These are phyloP conservation scores for Gymnogyps californianus DNA, from an alignment of 2,113 vertebrate genomes.

Conservation along the genomic window DNA sequence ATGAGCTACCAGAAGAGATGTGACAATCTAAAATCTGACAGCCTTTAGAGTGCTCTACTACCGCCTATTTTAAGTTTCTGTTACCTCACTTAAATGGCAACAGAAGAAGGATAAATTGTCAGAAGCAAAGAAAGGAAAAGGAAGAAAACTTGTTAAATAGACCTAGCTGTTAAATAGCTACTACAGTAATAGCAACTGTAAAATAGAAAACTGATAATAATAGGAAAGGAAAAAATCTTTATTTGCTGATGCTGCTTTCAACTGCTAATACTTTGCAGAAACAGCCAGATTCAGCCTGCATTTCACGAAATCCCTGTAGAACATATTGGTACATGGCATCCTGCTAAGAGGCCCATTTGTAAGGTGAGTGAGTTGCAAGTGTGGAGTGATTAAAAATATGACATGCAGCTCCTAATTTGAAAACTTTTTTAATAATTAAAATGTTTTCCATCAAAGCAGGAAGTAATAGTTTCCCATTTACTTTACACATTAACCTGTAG, in stretches of 20 bases:
- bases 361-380: background rate
- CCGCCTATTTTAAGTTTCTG: background rate
- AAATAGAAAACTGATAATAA: background rate
- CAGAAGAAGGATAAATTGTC: background rate
- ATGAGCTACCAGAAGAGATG: constrained; percentile 12
- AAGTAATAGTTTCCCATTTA: background rate
- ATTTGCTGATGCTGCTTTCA: background rate
- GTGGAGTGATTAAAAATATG: background rate
- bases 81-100: background rate
- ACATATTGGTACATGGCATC: background rate
- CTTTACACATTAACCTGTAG: background rate
- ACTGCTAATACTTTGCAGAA: background rate
- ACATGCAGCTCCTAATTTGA: background rate
- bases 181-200: background rate
- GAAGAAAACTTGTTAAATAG: background rate
- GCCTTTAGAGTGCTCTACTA: background rate
- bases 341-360: background rate
- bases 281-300: background rate
- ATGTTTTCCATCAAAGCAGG: background rate
- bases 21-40: background rate
- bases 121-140: background rate
- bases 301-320: background rate
- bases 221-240: background rate
- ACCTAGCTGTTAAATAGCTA: background rate
- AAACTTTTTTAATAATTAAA: background rate